Percentiles rank a stretch among this genome's conserved stretches.
Conservation (phyloP, 2,888 invertebrate genomes). For the Ganaspis brasiliensis region DNA sequence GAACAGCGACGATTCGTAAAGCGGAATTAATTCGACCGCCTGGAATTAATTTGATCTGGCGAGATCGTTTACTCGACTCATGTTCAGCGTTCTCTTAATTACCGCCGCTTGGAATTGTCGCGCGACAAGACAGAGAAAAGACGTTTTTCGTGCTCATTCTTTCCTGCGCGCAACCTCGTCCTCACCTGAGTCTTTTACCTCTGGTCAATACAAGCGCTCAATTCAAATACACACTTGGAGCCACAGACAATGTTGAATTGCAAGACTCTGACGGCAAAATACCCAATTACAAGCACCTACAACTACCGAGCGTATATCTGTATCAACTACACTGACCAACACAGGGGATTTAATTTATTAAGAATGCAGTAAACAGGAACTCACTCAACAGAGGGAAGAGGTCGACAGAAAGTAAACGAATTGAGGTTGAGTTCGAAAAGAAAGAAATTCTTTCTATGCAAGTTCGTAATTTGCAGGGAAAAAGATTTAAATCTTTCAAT, state of each 20-base stretch:
- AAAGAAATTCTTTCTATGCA: conserved; percentile 27
- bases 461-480: not conserved
- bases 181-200: conserved; percentile 38
- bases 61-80: conserved; percentile 48
- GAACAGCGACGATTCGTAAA: conserved; percentile 42
- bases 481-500: not conserved
- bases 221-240: conserved; percentile 3
- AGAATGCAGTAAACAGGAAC: conserved; percentile 21
- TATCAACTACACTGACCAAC: not conserved
- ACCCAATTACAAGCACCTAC: not conserved
- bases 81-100: conserved; percentile 53
- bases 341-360: conserved; percentile 65
- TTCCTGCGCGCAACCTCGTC: conserved; percentile 35
- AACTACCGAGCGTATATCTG: conserved; percentile 11
- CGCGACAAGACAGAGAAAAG: conserved; percentile 56
- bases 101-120: conserved; percentile 50
- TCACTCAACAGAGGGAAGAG: not conserved
- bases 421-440: not conserved
- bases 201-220: conserved; percentile 9
- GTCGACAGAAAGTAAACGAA: not conserved
- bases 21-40: conserved; percentile 54
- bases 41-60: conserved; percentile 59
- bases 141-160: conserved; percentile 47
- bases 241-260: conserved; percentile 25
- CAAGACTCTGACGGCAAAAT: conserved; percentile 29